phyloP scores from a whole-genome alignment of 2,797 vertebrate genomes.

The Vireo griseus region DNA sequence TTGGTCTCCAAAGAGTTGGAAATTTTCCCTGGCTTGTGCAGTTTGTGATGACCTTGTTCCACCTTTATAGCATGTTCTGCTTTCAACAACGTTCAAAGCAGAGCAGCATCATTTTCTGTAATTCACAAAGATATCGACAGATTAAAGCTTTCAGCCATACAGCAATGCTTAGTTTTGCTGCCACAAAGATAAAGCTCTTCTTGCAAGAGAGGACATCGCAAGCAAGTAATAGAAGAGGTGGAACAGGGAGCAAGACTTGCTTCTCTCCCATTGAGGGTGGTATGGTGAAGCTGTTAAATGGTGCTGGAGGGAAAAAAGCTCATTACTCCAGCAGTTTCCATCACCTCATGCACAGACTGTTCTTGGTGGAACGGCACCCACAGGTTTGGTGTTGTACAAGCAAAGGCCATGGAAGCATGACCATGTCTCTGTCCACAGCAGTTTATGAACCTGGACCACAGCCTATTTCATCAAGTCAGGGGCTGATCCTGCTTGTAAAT shows the following conservation, averaged over 20 bases:
- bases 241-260: neutral
- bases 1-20: neutral
- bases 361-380: neutral
- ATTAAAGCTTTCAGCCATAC: neutral
- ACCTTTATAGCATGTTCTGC: neutral
- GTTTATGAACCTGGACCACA: neutral
- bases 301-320: neutral
- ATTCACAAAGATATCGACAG: neutral
- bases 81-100: neutral
- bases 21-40: neutral
- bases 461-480: neutral
- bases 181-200: neutral
- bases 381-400: neutral
- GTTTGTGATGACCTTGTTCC: neutral
- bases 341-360: neutral
- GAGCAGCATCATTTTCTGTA: slow-evolving; percentile 30
- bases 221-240: neutral
- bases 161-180: neutral
- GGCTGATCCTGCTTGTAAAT: neutral
- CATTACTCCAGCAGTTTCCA: neutral
- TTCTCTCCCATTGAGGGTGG: neutral
- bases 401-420: neutral
- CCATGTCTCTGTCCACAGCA: fast-evolving
- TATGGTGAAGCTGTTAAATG: neutral
- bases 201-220: neutral